A percentile compares a stretch with the other conserved stretches of the same genome.
Evolutionary conservation across 1,140 invertebrate species (phyloP).

Genomic region (Sycophila sp.): DNA sequence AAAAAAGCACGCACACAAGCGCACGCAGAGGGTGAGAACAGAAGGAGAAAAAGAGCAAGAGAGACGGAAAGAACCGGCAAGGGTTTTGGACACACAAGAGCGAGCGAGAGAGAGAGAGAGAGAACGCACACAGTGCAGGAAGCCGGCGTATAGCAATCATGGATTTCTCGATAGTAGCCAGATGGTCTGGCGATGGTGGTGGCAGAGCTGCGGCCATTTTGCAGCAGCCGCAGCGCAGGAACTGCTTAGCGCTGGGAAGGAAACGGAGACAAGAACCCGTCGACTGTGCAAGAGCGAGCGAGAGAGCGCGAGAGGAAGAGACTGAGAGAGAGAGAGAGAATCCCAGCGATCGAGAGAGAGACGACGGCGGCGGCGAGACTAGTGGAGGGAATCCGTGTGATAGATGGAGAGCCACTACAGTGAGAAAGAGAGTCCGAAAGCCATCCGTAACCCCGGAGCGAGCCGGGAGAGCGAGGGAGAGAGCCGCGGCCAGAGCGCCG

Average conservation of each 20-base stretch:
- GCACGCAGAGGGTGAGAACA: not conserved
- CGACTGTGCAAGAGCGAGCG: conserved; percentile 20
- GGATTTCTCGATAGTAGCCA: conserved; percentile 39
- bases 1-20: not conserved
- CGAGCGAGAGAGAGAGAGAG: conserved; percentile 35
- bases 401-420: conserved; percentile 35
- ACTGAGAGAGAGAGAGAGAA: not conserved
- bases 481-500: conserved; percentile 11
- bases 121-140: conserved; percentile 2
- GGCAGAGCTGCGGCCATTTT: conserved; percentile 34
- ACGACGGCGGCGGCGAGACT: conserved; percentile 53
- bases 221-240: conserved; percentile 35
- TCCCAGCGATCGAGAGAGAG: not conserved
- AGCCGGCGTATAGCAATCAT: conserved; percentile 34
- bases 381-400: conserved; percentile 42
- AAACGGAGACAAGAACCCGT: conserved; percentile 33
- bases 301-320: not conserved
- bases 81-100: not conserved
- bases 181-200: conserved; percentile 35
- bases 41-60: not conserved
- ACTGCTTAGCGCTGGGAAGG: conserved; percentile 37
- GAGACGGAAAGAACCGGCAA: not conserved
- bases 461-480: conserved; percentile 35
- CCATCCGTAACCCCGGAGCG: conserved; percentile 32
- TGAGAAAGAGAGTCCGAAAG: conserved; percentile 34